Evolutionary conservation across 2,113 vertebrate genomes (phyloP).

Genomic region (Neodon shergylaensis): DNA sequence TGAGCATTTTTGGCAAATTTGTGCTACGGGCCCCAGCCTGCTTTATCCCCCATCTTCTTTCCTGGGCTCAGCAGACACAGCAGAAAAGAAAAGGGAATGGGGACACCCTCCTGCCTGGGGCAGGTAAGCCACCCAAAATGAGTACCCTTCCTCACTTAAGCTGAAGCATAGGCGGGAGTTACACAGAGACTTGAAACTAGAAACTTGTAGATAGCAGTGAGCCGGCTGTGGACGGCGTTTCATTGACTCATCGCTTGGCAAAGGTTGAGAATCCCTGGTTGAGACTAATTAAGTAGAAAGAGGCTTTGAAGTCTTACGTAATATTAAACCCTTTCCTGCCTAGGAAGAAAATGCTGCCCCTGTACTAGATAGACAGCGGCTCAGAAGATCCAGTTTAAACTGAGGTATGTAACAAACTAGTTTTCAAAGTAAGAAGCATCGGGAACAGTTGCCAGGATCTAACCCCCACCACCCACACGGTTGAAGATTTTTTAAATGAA

Average conservation of each 20-base stretch:
- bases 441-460: not conserved
- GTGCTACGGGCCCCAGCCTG: not conserved
- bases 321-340: conserved; percentile 76
- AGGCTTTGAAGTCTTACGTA: conserved; percentile 48
- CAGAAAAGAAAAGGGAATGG: not conserved
- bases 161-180: not conserved
- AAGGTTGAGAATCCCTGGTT: conserved; percentile 78
- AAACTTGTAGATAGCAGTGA: not conserved
- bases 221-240: not conserved
- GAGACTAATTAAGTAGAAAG: conserved; percentile 35
- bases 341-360: conserved; percentile 71
- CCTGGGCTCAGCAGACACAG: not conserved
- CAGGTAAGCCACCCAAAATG: too few relatives aligned
- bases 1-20: not conserved
- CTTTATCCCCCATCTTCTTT: not conserved
- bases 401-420: conserved; percentile 68
- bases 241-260: not conserved
- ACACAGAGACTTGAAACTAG: not conserved
- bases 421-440: not conserved
- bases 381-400: conserved; percentile 63
- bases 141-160: not conserved
- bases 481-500: not conserved
- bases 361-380: conserved; percentile 66
- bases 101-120: not conserved
- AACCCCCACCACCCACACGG: too few relatives aligned